Conservation (phyloP, 2,888 invertebrate genomes). For the Pterostichus madidus region DNA sequence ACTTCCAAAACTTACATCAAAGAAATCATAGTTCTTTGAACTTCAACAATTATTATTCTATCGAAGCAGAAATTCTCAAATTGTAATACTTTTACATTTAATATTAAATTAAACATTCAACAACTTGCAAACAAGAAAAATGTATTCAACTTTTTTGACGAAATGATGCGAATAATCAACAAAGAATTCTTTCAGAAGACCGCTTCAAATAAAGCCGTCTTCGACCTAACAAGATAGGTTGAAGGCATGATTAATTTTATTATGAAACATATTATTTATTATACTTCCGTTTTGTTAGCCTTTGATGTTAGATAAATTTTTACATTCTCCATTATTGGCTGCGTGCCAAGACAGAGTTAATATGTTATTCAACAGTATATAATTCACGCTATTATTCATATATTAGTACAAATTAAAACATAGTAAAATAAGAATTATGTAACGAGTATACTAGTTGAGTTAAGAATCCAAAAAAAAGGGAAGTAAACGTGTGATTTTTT, state of each 20-base stretch:
- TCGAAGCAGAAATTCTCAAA: no score
- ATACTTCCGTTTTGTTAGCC: slow-evolving; percentile 14
- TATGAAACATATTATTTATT: slow-evolving; percentile 31
- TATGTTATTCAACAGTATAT: slow-evolving; percentile 9
- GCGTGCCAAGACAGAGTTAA: slow-evolving; percentile 6
- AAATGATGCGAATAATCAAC: slow-evolving; percentile 3
- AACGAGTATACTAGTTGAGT: no score
- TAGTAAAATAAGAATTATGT: neutral
- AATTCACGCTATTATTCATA: slow-evolving; percentile 3
- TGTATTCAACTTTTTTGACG: neutral
- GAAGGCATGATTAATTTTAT: slow-evolving; percentile 11
- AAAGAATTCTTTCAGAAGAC: neutral
- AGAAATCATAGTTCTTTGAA: no score
- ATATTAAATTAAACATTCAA: neutral
- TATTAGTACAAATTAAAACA: slow-evolving; percentile 28
- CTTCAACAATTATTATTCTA: no score
- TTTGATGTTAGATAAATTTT: slow-evolving; percentile 16
- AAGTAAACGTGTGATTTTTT: neutral
- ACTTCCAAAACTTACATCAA: no score
- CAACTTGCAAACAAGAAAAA: no score
- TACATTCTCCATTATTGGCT: slow-evolving; percentile 5
- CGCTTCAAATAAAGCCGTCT: neutral
- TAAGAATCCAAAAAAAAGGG: neutral
- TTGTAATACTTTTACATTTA: no score
- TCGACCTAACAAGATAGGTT: neutral